phyloP scores from a whole-genome alignment of 2,113 vertebrate genomes.

The Vombatus ursinus region DNA sequence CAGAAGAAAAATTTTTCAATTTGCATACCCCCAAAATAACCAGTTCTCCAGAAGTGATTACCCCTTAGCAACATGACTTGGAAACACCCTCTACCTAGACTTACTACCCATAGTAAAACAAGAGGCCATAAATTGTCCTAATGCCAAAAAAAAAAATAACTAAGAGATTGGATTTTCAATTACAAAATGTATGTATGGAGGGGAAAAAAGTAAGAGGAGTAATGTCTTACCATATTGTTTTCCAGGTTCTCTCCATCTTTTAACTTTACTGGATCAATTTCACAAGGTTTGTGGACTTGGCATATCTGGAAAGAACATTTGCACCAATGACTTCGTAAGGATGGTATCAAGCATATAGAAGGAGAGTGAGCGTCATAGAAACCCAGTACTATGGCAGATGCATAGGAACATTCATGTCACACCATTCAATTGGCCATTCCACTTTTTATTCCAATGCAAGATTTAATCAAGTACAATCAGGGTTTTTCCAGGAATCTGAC shows the following conservation, averaged over 20 bases:
- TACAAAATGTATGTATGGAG: background rate
- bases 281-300: constrained; percentile 94
- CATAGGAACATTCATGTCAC: background rate
- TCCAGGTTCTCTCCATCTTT: constrained; percentile 97
- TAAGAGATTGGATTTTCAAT: background rate
- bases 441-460: background rate
- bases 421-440: background rate
- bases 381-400: background rate
- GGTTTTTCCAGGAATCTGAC: background rate
- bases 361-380: fast-evolving
- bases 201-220: background rate
- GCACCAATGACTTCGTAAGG: fast-evolving
- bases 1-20: background rate
- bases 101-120: background rate
- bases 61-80: background rate
- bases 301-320: constrained; percentile 87
- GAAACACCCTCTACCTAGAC: background rate
- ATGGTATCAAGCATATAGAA: fast-evolving
- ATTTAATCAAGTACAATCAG: background rate
- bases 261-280: constrained; percentile 97
- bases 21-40: background rate
- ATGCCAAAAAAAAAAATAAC: background rate
- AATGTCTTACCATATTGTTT: constrained; percentile 90
- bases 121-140: fast-evolving
- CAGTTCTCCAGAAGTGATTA: background rate